Percentiles rank a stretch among this genome's conserved stretches.
Evolutionary conservation across 30 jellyfish, hydroid and myxozoan species (phyloP).

Genomic region (Turritopsis rubra): DNA sequence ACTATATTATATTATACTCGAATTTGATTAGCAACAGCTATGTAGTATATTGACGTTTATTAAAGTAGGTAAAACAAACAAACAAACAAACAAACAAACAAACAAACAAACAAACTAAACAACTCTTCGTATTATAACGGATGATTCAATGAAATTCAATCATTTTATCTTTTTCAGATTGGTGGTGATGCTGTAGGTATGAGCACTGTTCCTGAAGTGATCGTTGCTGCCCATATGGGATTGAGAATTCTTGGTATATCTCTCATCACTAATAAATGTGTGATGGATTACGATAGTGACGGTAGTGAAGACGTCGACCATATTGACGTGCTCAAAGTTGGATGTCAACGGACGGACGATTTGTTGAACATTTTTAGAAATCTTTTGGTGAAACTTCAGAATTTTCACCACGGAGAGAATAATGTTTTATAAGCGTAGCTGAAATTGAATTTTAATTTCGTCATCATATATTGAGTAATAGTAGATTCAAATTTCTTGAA

Average conservation of each 20-base stretch:
- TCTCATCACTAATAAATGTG: conserved; percentile 65
- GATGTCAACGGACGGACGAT: not conserved
- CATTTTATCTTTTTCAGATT: conserved; percentile 34
- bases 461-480: too few species aligned
- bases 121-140: not conserved
- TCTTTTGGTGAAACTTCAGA: not conserved
- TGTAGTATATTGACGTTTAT: too few species aligned
- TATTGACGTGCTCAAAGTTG: not conserved
- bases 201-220: conserved; percentile 98
- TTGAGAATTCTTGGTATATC: conserved; percentile 79
- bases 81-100: too few species aligned
- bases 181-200: conserved; percentile 97
- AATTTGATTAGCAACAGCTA: too few species aligned
- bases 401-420: too few species aligned
- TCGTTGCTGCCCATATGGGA: conserved; percentile 88
- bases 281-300: conserved; percentile 59
- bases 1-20: too few species aligned
- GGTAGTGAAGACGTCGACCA: conserved; percentile 2
- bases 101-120: not conserved
- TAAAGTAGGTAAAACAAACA: too few species aligned
- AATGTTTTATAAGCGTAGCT: too few species aligned
- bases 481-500: too few species aligned
- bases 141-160: not conserved
- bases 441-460: too few species aligned
- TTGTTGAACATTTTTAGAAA: not conserved